A percentile compares a stretch with the other conserved stretches of the same genome.
Evolutionary conservation across 2,113 vertebrate species (phyloP).

Genomic region (Bothrops jararaca): DNA sequence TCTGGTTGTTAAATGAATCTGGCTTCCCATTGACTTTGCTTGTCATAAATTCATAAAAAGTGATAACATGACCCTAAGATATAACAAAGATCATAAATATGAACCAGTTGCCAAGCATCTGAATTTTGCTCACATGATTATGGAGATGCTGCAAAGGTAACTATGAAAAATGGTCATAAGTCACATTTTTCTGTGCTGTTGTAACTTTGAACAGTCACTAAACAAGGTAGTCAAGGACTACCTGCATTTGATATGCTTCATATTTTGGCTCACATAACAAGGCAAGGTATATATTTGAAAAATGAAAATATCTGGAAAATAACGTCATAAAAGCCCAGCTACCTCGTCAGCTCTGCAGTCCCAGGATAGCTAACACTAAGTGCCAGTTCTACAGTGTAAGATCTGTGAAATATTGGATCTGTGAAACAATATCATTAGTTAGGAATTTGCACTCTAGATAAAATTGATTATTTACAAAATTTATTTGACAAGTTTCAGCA

Average conservation of each 20-base stretch:
- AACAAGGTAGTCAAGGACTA: neutral
- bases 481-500: neutral
- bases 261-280: neutral
- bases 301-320: neutral
- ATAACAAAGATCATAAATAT: neutral
- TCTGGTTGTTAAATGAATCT: neutral
- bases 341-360: neutral
- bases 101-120: neutral
- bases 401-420: neutral
- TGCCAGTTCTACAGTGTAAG: neutral
- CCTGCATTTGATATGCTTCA: neutral
- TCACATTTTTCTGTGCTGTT: neutral
- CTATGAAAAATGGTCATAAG: neutral
- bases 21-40: neutral
- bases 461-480: neutral
- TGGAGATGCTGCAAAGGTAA: neutral
- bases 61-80: neutral
- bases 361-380: neutral
- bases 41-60: neutral
- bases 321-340: neutral
- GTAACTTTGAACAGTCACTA: neutral
- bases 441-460: neutral
- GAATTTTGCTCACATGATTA: neutral
- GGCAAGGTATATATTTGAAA: neutral
- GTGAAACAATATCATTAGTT: neutral